Conservation (phyloP, 1,140 invertebrate species). For the Hetaerina americana region DNA sequence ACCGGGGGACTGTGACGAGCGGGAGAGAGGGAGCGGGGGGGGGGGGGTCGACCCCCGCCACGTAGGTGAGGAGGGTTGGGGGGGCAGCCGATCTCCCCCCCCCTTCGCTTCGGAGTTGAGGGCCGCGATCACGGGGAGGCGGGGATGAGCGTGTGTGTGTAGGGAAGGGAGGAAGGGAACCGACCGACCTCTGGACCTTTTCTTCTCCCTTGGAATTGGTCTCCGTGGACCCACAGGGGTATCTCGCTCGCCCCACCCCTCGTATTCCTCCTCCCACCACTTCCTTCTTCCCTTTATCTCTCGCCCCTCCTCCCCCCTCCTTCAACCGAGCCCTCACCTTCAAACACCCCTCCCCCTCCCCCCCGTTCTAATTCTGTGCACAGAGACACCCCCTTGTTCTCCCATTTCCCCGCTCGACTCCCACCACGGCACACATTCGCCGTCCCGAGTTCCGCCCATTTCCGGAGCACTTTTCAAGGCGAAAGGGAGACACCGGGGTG, state of each 20-base stretch:
- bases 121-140: no score
- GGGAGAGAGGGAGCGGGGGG: neutral
- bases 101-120: no score
- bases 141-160: neutral
- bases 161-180: neutral
- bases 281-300: neutral
- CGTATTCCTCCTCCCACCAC: neutral
- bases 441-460: neutral
- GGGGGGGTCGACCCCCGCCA: neutral
- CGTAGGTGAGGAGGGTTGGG: no score
- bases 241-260: neutral
- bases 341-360: neutral
- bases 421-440: neutral
- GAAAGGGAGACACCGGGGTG: neutral
- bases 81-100: neutral
- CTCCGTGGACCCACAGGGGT: neutral
- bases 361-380: neutral
- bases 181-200: neutral
- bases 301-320: neutral
- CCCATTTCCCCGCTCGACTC: neutral
- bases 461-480: neutral
- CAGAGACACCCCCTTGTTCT: neutral
- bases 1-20: no score
- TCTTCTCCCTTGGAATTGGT: neutral
- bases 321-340: no score